phyloP scores from a whole-genome alignment of 2,888 invertebrate species.

The Mythimna pallens region DNA sequence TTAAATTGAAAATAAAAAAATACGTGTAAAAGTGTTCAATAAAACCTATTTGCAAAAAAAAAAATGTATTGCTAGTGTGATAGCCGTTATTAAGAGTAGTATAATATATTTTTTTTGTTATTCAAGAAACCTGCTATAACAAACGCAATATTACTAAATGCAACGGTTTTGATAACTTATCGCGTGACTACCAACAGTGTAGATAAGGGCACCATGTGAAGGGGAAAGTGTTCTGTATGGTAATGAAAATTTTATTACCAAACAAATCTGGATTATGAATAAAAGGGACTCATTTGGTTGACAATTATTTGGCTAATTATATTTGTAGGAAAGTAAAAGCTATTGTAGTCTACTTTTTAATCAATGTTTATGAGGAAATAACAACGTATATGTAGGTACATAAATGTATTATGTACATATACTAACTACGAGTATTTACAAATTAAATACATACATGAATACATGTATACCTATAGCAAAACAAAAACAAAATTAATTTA shows the following conservation, averaged over 20 bases:
- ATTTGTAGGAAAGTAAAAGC: not conserved
- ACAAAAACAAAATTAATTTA: too few species aligned
- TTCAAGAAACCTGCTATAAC: conserved; percentile 5
- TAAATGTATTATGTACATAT: too few species aligned
- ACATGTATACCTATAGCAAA: too few species aligned
- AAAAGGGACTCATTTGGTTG: not conserved
- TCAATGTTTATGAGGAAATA: too few species aligned
- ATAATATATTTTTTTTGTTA: not conserved
- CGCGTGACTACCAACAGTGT: conserved; percentile 50
- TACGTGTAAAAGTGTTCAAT: too few species aligned
- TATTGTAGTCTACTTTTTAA: not conserved
- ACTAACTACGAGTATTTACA: too few species aligned
- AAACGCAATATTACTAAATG: conserved; percentile 29
- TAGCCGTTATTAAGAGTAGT: not conserved
- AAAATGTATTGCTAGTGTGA: too few species aligned
- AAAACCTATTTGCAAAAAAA: too few species aligned
- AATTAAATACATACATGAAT: too few species aligned
- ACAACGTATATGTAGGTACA: too few species aligned
- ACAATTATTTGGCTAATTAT: not conserved
- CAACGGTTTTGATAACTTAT: conserved; percentile 52
- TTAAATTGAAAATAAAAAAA: too few species aligned
- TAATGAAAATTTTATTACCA: conserved; percentile 40
- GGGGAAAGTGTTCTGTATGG: conserved; percentile 39
- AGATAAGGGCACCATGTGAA: conserved; percentile 38
- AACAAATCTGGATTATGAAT: conserved; percentile 3